Evolutionary conservation across 2,113 vertebrate species (phyloP), one percentile per base, ranked within the genome.

Genomic region (Megaceryle maxima): DNA sequence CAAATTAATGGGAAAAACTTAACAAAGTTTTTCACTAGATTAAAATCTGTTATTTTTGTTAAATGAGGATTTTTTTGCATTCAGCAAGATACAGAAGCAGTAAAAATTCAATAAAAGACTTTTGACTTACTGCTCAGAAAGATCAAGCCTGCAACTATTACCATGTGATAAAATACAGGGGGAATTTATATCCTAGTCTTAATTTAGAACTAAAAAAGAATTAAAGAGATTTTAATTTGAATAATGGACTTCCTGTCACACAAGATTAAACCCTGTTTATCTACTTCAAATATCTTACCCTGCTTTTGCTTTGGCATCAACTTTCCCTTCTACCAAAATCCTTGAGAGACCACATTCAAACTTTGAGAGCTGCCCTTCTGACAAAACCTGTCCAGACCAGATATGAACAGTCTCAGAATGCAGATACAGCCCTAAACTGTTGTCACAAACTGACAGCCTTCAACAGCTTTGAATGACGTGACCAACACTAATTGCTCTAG

Each of bases 161-260:
- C 41, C 20, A 62, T 41, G n/a, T 60, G 80, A 96, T 73, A 96
- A 84, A 94, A 95, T 75, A 81, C 26, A 84, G 24, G 50, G n/a
- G 51, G 59, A 70, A 74, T 90, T 93, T 82, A 69, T 68, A 94
- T 26, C 43, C 60, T 75, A 29, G 50, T 44, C 22, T 95, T 91
- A 85, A 91, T 86, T 95, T 88, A 88, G 44, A 92, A 74, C 56
- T 63, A 88, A 41, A 41, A 41, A 41, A 41, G 13, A 41, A 41
- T 51, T 76, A 55, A 89, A 90, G 87, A 88, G 66, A 92, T 29
- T 66, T 46, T 33, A 66, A n/a, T 66, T 96, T 92, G 83, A 96
- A 92, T 79, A 90, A 95, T 41, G 91, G 92, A 90, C 83, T 94
- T 93, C 50, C 81, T 75, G 77, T 94, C 85, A 90, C 74, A 81